Conservation (phyloP, 2,113 vertebrate species). For the Dendropsophus ebraccatus region DNA sequence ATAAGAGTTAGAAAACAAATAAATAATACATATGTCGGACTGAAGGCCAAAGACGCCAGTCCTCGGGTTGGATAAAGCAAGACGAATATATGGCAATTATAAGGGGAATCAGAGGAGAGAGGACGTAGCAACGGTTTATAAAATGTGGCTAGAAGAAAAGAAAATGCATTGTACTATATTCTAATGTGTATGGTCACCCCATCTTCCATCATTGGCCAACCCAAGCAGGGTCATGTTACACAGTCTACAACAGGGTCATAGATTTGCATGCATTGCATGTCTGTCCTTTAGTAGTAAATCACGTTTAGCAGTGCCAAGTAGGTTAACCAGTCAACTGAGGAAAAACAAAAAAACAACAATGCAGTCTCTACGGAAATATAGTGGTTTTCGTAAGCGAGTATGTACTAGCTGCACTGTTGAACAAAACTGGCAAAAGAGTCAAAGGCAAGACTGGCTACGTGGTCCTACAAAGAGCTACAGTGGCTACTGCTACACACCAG, state of each 20-base stretch:
- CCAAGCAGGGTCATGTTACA: neutral
- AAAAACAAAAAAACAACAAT: neutral
- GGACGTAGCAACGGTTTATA: neutral
- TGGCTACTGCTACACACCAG: neutral
- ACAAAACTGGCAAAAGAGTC: neutral
- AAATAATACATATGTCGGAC: neutral
- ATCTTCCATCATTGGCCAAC: neutral
- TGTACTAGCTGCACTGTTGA: neutral
- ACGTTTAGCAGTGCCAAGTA: neutral
- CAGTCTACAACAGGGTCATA: neutral
- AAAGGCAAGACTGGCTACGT: neutral
- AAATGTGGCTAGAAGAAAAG: neutral
- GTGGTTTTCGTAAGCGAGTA: neutral
- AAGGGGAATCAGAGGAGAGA: neutral
- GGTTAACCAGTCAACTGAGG: neutral
- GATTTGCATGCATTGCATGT: neutral
- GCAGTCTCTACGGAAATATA: neutral
- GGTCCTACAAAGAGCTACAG: neutral
- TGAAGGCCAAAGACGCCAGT: neutral
- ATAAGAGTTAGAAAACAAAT: neutral
- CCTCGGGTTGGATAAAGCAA: neutral
- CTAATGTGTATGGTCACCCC: neutral
- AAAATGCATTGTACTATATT: neutral
- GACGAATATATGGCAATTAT: neutral
- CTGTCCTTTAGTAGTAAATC: constrained; percentile 19